phyloP scores from a whole-genome alignment of 2,797 vertebrate genomes.

The Martes flavigula region DNA sequence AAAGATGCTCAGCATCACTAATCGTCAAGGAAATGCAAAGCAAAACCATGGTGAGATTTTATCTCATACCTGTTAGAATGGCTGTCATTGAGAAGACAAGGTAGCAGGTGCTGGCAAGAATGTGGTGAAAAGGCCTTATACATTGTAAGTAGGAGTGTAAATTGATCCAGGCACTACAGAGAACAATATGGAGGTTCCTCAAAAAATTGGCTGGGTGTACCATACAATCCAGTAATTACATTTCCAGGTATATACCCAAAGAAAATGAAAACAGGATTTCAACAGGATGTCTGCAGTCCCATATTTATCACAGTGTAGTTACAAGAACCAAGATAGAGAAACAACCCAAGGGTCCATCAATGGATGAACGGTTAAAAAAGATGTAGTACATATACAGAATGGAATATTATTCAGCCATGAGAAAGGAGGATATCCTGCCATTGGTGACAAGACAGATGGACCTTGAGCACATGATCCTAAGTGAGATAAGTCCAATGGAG shows the following conservation, averaged over 20 bases:
- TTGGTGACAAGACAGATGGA: not conserved
- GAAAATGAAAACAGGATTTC: not conserved
- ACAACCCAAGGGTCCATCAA: not conserved
- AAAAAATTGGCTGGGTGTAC: not conserved
- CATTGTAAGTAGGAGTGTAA: not conserved
- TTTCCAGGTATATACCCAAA: not conserved
- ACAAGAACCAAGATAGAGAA: not conserved
- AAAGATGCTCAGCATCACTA: not conserved
- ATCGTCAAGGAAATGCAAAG: not conserved
- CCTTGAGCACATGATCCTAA: not conserved
- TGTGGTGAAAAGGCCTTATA: not conserved
- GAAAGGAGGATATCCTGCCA: not conserved
- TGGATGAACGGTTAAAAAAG: not conserved
- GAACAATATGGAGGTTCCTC: not conserved
- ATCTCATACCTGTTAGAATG: not conserved
- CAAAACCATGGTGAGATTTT: not conserved
- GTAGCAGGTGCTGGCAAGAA: not conserved
- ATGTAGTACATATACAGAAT: not conserved
- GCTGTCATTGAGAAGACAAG: not conserved
- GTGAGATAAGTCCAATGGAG: not conserved
- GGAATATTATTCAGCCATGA: not conserved
- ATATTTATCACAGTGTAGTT: not conserved
- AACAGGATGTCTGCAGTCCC: not conserved
- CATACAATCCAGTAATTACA: not conserved
- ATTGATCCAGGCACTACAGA: not conserved